A percentile compares a stretch with the other conserved stretches of the same genome.
phyloP scores from a whole-genome alignment of 2,113 vertebrate genomes.

The Bagarius yarrelli region DNA sequence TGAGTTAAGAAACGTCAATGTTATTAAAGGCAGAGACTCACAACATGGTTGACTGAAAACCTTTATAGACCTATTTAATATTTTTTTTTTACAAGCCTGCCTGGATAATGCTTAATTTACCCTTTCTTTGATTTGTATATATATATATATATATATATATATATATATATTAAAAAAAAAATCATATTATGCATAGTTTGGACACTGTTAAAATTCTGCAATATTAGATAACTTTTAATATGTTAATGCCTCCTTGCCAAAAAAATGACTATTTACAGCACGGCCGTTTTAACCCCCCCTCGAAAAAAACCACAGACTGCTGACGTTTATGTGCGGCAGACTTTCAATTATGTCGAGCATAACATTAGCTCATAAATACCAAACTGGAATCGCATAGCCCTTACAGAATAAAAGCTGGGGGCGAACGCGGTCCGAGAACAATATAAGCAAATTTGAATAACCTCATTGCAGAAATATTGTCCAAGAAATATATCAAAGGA shows the following conservation, averaged over 20 bases:
- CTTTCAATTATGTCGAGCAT: constrained; percentile 11
- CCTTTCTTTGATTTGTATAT: not conserved
- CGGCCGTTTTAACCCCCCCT: not conserved
- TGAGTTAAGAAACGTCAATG: not conserved
- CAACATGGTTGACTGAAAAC: not conserved
- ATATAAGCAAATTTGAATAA: constrained; percentile 25
- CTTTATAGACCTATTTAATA: constrained; percentile 1
- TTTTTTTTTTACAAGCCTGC: not conserved
- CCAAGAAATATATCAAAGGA: constrained; percentile 41
- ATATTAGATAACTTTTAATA: not conserved
- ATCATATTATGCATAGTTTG: not conserved
- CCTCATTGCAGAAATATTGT: constrained; percentile 5
- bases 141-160: too few species aligned
- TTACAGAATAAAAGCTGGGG: constrained; percentile 3
- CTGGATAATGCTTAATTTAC: not conserved
- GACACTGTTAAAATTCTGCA: not conserved
- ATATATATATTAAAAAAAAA: not conserved
- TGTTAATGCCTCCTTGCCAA: not conserved
- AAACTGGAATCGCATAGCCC: constrained; percentile 8
- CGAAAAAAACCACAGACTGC: not conserved
- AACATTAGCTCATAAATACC: constrained; percentile 29
- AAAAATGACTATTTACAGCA: not conserved
- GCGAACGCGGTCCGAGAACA: constrained; percentile 4
- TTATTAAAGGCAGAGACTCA: not conserved
- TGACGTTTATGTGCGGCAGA: constrained; percentile 13